Evolutionary conservation across 2,797 vertebrate genomes (phyloP), one percentile per base, ranked within the genome.

Genomic region (Sebastes iracundus): DNA sequence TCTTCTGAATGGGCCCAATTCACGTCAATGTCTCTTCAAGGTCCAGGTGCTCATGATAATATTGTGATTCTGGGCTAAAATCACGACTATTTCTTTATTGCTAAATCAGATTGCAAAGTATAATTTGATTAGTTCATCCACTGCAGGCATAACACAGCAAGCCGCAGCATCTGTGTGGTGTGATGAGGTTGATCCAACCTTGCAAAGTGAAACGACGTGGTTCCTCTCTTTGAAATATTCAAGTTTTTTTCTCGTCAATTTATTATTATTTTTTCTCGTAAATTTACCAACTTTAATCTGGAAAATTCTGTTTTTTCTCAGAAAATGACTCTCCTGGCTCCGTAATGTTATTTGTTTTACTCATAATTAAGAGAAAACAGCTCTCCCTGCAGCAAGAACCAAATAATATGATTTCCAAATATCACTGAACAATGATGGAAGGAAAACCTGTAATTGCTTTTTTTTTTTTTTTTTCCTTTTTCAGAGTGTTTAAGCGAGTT

Each of bases 401-500:
- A 75, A 32, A 61, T 69, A 46, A 62, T 62, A 55, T 5, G 2
- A 0, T 77, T 25, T 72, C 11, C 49, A n/a, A 55, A 42, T 25
- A 64, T 72, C 8, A 5, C 22, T 59, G 22, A 13, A 49, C 20
- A 46, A 5, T 32, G 32, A 67, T 56, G 2, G 11, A 65, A 16
- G 53, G 7, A 73, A 83, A 62, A 38, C 49, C 20, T 53, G 10
- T 22, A 67, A 74, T 56, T 68, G 2, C 18, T 27, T 72, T 25
- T 42, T 56, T 7, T 27, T 62, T 52, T 18, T 62, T n/a, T 1
- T 46, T 32, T 13, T n/a, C 58, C 46, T 61, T 30, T 52, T 25
- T 49, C 75, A 99, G 98, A 93, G 91, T 85, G 32, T 97, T 99
- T 74, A 94, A 94, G 60, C 94, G 98, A 90, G 96, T 99, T 65